Evolutionary conservation across 2,797 vertebrate genomes (phyloP).

Genomic region (Alca torda): DNA sequence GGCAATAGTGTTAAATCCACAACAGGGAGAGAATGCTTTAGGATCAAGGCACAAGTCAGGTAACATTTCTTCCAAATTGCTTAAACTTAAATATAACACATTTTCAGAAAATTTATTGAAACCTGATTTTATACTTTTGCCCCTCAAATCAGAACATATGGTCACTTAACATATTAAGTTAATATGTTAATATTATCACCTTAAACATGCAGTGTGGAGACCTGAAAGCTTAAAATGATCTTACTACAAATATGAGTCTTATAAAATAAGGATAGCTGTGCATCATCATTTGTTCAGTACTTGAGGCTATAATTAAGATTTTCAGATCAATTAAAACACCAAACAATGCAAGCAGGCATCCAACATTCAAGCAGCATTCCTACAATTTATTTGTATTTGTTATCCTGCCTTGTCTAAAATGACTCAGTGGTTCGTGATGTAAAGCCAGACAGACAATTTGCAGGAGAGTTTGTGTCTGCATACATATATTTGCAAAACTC

Average conservation of each 20-base stretch:
- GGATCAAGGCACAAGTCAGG: neutral
- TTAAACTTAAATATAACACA: neutral
- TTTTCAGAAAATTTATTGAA: neutral
- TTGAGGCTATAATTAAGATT: neutral
- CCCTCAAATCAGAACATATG: neutral
- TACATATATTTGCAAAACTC: neutral
- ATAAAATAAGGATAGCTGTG: neutral
- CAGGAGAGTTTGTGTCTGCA: neutral
- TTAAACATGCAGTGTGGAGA: accelerated
- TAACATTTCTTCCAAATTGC: neutral
- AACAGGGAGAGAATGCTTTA: neutral
- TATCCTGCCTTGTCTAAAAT: neutral
- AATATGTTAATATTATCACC: neutral
- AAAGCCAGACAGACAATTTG: neutral
- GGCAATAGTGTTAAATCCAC: neutral
- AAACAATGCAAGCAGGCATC: neutral
- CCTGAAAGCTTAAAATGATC: neutral
- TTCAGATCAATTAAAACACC: neutral
- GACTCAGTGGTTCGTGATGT: neutral
- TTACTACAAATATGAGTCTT: neutral
- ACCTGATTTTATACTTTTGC: neutral
- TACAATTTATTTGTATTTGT: neutral
- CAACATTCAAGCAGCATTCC: neutral
- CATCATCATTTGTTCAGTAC: neutral
- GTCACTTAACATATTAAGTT: neutral